These are phyloP conservation scores for Macrotis lagotis DNA, from an alignment of 2,113 vertebrate genomes.

Conservation along the genomic window DNA sequence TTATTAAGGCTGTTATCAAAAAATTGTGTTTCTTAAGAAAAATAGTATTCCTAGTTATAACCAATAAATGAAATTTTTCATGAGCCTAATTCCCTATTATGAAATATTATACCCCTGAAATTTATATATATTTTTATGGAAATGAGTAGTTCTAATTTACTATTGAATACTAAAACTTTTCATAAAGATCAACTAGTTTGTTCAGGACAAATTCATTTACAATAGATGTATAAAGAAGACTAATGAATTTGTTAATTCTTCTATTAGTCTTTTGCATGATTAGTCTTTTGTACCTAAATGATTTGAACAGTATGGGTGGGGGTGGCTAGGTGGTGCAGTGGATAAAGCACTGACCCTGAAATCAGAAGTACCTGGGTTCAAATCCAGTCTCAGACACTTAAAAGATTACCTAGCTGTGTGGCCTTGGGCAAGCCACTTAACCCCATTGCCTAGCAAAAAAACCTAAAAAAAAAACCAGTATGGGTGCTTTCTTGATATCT, in stretches of 20 bases:
- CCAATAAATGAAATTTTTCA: slow-evolving; percentile 29
- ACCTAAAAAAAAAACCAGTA: no score
- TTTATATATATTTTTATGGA: slow-evolving; percentile 43
- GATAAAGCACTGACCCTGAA: no score
- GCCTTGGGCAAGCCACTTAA: no score
- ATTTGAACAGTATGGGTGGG: no score
- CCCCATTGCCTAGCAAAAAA: no score
- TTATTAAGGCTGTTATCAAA: slow-evolving; percentile 40
- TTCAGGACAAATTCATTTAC: slow-evolving; percentile 1
- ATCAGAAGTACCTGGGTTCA: no score
- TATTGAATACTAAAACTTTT: background rate
- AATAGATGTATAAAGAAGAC: background rate
- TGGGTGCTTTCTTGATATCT: background rate
- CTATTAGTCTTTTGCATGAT: no score
- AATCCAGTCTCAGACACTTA: no score
- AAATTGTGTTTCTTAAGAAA: background rate
- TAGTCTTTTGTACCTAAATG: background rate
- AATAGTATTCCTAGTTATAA: slow-evolving; percentile 10
- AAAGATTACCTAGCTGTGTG: no score
- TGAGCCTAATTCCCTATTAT: slow-evolving; percentile 17
- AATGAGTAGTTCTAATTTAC: slow-evolving; percentile 41
- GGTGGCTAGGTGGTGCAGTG: no score
- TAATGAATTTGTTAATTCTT: background rate
- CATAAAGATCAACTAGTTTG: slow-evolving; percentile 23
- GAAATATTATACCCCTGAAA: slow-evolving; percentile 46